phyloP scores from a whole-genome alignment of 2,888 invertebrate species.

The Pseudolycoriella hygida region DNA sequence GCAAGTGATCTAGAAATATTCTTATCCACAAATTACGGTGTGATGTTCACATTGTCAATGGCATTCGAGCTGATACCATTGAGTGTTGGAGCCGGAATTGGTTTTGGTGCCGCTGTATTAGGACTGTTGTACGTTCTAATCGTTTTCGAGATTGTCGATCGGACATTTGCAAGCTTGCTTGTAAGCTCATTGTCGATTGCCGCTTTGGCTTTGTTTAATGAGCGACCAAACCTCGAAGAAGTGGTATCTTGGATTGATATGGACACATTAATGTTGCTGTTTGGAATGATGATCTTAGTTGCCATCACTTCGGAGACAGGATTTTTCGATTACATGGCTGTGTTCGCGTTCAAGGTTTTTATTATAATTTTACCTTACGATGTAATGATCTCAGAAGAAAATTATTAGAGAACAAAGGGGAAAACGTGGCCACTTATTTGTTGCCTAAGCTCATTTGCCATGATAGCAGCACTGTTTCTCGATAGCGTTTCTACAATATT shows the following conservation, averaged over 20 bases:
- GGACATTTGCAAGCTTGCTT: slow-evolving; percentile 46
- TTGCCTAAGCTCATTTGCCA: slow-evolving; percentile 41
- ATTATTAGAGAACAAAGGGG: slow-evolving; percentile 38
- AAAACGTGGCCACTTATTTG: slow-evolving; percentile 45
- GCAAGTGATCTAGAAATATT: too few species aligned
- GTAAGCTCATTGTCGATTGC: slow-evolving; percentile 45
- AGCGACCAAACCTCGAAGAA: slow-evolving; percentile 41
- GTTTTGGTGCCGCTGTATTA: slow-evolving; percentile 47
- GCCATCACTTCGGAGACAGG: slow-evolving; percentile 51
- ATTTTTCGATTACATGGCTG: slow-evolving; percentile 48
- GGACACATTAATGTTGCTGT: slow-evolving; percentile 41
- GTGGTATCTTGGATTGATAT: slow-evolving; percentile 49
- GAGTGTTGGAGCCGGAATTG: slow-evolving; percentile 20
- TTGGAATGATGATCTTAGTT: slow-evolving; percentile 55
- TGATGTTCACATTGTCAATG: too few species aligned
- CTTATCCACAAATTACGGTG: too few species aligned
- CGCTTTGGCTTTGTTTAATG: slow-evolving; percentile 38
- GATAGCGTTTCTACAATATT: slow-evolving; percentile 54
- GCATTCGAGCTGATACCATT: too few species aligned
- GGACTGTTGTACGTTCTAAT: slow-evolving; percentile 52
- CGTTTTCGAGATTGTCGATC: slow-evolving; percentile 56
- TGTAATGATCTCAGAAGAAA: neutral
- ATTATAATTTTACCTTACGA: neutral
- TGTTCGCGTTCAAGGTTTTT: slow-evolving; percentile 41
- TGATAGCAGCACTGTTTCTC: slow-evolving; percentile 41